A percentile compares a stretch with the other conserved stretches of the same genome.
Conservation (phyloP, 2,888 invertebrate genomes). For the Cephalotes varians region DNA sequence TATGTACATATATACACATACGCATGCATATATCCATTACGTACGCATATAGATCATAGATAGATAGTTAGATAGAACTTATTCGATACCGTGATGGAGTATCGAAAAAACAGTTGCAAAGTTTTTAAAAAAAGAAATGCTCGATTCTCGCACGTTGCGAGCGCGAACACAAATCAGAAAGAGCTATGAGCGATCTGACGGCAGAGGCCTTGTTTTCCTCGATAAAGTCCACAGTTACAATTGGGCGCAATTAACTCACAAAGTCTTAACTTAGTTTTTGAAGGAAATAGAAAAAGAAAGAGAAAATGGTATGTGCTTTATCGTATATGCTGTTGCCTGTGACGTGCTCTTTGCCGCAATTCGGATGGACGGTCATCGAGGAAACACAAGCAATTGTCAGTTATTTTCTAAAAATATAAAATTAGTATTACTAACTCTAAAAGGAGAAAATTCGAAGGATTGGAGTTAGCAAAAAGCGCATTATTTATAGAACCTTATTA, state of each 20-base stretch:
- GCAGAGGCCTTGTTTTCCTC: constrained; percentile 74
- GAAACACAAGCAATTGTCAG: constrained; percentile 77
- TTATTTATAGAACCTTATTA: constrained; percentile 83
- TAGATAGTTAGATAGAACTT: constrained; percentile 80
- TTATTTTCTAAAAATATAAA: constrained; percentile 82
- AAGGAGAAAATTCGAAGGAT: constrained; percentile 67
- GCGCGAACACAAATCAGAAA: constrained; percentile 72
- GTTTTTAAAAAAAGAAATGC: constrained; percentile 78
- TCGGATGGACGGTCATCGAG: constrained; percentile 64
- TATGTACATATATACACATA: constrained; percentile 53
- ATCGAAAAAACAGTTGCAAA: constrained; percentile 78
- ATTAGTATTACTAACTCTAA: constrained; percentile 82
- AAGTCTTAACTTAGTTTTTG: constrained; percentile 68
- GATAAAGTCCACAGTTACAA: constrained; percentile 60
- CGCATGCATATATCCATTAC: constrained; percentile 59
- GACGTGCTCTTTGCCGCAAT: constrained; percentile 64
- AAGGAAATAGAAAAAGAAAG: constrained; percentile 47
- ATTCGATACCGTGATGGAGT: constrained; percentile 77
- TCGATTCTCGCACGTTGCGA: constrained; percentile 79
- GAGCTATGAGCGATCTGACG: constrained; percentile 77
- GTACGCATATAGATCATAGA: constrained; percentile 32
- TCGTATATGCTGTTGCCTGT: constrained; percentile 64
- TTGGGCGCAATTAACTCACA: constrained; percentile 58
- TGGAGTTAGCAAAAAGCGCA: constrained; percentile 80
- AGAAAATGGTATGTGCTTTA: constrained; percentile 22